Base-by-base conservation (phyloP, 1,140 invertebrate species). In the Eupristina koningsbergeri region DNA sequence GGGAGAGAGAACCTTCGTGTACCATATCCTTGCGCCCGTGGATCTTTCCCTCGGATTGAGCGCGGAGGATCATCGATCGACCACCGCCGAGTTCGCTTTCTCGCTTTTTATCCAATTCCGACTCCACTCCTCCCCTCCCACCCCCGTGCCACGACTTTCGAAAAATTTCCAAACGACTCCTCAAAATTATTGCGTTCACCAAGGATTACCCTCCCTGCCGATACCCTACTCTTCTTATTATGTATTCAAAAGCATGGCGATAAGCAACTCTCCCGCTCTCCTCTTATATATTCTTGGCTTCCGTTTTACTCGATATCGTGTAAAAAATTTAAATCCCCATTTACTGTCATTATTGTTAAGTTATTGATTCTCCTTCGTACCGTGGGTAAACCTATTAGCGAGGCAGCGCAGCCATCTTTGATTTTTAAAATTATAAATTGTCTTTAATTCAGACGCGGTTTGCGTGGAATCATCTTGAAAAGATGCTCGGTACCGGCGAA, bases 101-200 rank as follows among this genome's bases (percentile, higher is more conserved):
- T 26, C 26, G 9, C 53, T 58, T 26, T 58, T 58, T 58, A 6
- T 58, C 53, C 53, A 3, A 26, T 58, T 58, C 53, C n/a, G 13
- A 3, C 3, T n/a, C 53, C 3, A 3, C 26, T 41, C 63, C n/a
- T 13, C 39, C n/a, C 9, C 63, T 45, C 26, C 36, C 76, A 34
- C 76, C 17, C 58, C 11, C 15, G 34, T 36, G n/a, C 11, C 58
- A 15, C 29, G 63, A 17, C 41, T 64, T 22, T 26, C 26, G 9
- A 79, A 45, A 79, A 79, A 79, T 63, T 41, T 34, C 39, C 29
- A 29, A 78, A 78, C 73, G 41, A 53, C 45, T 26, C 50, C 45
- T 75, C 45, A 50, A 75, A 75, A 53, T 53, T 41, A 74, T 50
- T 74, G 71, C 13, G 1, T 50, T 50, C 9, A 50, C 71, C 50